Evolutionary conservation across 2,797 vertebrate species (phyloP), one percentile per base, ranked within the genome.

Genomic region (Luscinia megarhynchos): DNA sequence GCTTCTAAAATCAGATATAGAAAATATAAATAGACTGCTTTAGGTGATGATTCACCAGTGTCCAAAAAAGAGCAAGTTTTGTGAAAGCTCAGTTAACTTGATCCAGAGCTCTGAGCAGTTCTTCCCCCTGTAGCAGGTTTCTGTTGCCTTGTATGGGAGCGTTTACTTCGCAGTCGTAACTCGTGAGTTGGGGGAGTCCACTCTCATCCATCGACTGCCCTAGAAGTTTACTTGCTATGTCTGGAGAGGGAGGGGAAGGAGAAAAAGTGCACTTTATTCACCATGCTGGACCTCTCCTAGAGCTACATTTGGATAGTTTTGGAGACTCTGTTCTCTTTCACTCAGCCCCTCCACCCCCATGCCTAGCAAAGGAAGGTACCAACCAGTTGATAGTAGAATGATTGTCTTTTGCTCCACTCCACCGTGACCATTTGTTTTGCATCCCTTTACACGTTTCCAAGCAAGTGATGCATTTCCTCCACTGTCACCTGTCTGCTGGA

Each of bases 111-210:
- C 97, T 98, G 96, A 99, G 98, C 92, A 99, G 98, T 93, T 99
- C 99, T 98, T 99, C 99, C 38, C 99, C 99, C 97, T 99, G 99
- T 92, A 99, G 98, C 96, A 99, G 98, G 98, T 98, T 98, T 97
- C 99, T 98, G 88, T 98, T 99, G 84, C 98, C 99, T 98, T 99
- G 99, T 94, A 99, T 84, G 59, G 99, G 99, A 88, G 99, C 99
- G 16, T 99, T 99, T 95, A 99, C 99, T 98, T 99, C 99, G 48
- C 99, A 99, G 97, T 99, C 99, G 3, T 99, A 99, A 94, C 99
- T 98, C 41, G 99, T 99, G 94, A 99, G 98, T 68, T 99, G 99
- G 17, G 99, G 99, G 90, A 99, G 97, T 67, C 97, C 95, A 77
- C 97, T 98, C 94, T 97, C 97, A 68, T 99, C 99, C 61, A 98